Percentiles rank a stretch among this genome's conserved stretches.
phyloP scores from a whole-genome alignment of 2,888 invertebrate genomes.

The Eurytoma adleriae region DNA sequence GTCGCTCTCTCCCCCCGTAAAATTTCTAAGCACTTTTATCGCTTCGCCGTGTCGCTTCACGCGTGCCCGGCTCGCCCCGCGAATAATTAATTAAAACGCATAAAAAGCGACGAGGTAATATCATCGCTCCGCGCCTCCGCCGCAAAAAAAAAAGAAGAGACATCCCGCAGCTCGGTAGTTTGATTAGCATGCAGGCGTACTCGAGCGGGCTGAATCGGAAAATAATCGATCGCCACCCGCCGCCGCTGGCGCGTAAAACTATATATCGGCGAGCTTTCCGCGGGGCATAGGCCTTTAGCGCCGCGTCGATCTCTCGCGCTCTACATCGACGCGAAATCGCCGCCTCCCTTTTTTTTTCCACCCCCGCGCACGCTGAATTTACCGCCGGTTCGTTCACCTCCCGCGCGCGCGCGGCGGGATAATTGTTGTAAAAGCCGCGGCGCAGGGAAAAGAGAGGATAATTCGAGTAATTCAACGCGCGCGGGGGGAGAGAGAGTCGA shows the following conservation, averaged over 20 bases:
- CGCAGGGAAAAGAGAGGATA: conserved; percentile 12
- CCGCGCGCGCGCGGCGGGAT: not conserved
- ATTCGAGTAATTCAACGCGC: conserved; percentile 26
- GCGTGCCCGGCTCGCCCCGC: not conserved
- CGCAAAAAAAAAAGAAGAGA: not conserved
- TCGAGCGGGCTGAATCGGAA: conserved; percentile 41
- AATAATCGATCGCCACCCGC: conserved; percentile 52
- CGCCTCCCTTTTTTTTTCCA: not conserved
- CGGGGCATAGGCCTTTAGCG: not conserved
- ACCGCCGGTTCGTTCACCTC: conserved; percentile 46
- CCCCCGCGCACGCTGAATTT: conserved; percentile 22
- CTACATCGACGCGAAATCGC: conserved; percentile 3
- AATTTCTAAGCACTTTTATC: not conserved
- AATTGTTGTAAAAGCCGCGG: conserved; percentile 45
- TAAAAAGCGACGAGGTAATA: conserved; percentile 9
- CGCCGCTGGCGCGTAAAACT: conserved; percentile 28
- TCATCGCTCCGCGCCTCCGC: not conserved
- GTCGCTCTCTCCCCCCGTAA: not conserved
- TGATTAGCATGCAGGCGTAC: conserved; percentile 35
- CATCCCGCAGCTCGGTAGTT: conserved; percentile 30
- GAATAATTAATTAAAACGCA: conserved; percentile 18
- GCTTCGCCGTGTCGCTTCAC: too few species aligned
- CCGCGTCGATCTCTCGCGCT: not conserved
- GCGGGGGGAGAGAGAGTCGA: not conserved
- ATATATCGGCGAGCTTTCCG: not conserved